Evolutionary conservation across 2,797 vertebrate species (phyloP).

Genomic region (Australoheros facetus): DNA sequence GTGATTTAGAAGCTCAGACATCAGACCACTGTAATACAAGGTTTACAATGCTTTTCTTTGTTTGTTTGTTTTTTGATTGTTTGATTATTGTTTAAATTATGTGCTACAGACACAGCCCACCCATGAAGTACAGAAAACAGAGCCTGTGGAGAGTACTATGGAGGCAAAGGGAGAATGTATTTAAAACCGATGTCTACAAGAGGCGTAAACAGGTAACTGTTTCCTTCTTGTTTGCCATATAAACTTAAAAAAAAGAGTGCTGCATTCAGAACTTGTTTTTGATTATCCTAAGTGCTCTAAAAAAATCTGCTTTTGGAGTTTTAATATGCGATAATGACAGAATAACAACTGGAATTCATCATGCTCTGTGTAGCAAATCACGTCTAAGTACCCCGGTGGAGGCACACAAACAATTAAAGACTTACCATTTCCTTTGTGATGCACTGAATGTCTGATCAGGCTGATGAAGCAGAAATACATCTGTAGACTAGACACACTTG

Average conservation of each 20-base stretch:
- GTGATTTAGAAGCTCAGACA: background rate
- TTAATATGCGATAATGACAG: background rate
- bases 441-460: background rate
- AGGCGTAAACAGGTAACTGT: background rate
- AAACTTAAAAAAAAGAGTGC: background rate
- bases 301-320: background rate
- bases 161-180: background rate
- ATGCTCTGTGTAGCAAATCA: background rate
- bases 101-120: background rate
- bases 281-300: background rate
- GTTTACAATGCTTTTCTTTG: too few relatives aligned
- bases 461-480: slow-evolving; percentile 24
- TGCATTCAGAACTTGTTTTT: background rate
- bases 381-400: background rate
- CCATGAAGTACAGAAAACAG: background rate
- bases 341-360: background rate
- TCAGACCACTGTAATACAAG: background rate
- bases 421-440: slow-evolving; percentile 2
- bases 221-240: background rate
- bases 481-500: slow-evolving; percentile 10
- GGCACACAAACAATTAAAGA: background rate
- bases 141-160: background rate
- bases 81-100: background rate
- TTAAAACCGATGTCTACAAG: background rate
- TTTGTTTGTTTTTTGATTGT: background rate